Evolutionary conservation across 2,888 invertebrate species (phyloP).

Genomic region (Stratiomys singularior): DNA sequence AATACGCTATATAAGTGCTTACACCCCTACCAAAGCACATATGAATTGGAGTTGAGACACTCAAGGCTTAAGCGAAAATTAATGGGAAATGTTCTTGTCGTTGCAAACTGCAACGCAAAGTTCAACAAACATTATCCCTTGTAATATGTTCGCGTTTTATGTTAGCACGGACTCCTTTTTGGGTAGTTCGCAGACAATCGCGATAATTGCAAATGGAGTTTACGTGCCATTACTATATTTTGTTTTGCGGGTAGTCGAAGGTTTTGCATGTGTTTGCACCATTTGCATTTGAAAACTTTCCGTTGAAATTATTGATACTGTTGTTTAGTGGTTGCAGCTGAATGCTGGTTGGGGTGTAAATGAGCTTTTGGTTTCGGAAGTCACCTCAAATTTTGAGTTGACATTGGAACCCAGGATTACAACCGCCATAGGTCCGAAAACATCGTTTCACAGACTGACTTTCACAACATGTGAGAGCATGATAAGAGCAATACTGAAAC

Average conservation of each 20-base stretch:
- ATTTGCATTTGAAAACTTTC: too few species aligned
- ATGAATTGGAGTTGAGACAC: background rate
- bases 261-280: background rate
- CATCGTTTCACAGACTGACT: too few species aligned
- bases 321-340: too few species aligned
- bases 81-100: constrained; percentile 10
- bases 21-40: background rate
- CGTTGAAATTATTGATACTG: too few species aligned
- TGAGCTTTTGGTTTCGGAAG: too few species aligned
- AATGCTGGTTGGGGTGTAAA: too few species aligned
- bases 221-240: constrained; percentile 7
- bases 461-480: too few species aligned
- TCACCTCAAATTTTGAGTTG: too few species aligned
- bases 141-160: constrained; percentile 14
- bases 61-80: constrained; percentile 7
- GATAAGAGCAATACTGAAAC: too few species aligned
- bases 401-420: too few species aligned
- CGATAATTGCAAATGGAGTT: constrained; percentile 27
- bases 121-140: background rate
- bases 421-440: too few species aligned
- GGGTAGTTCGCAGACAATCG: constrained; percentile 15
- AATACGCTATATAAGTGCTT: too few species aligned
- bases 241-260: background rate
- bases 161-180: background rate
- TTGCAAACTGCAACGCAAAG: background rate